Conservation (phyloP, 2,113 vertebrate species). For the Sinocyclocheilus grahami region DNA sequence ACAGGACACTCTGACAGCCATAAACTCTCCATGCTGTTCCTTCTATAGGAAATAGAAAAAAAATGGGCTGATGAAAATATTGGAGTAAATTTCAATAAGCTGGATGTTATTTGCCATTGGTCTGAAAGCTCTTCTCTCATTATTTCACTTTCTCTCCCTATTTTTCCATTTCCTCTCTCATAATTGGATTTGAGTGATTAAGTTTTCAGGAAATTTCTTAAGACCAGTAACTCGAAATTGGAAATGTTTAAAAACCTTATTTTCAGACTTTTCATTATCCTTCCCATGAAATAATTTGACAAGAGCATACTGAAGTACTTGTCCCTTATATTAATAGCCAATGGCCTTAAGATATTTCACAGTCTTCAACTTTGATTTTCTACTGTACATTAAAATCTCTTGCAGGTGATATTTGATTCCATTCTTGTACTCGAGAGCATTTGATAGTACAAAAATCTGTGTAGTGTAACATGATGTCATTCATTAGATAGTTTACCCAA, state of each 20-base stretch:
- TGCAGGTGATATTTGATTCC: background rate
- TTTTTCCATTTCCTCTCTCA: slow-evolving; percentile 3
- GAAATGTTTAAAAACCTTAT: background rate
- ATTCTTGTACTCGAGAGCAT: background rate
- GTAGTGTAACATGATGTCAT: background rate
- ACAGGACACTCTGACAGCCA: slow-evolving; percentile 5
- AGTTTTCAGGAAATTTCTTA: background rate
- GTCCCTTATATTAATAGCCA: background rate
- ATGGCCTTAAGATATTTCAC: background rate
- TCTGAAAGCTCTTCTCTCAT: background rate
- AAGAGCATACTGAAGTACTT: background rate
- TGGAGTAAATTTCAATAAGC: slow-evolving; percentile 8
- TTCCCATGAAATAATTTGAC: background rate
- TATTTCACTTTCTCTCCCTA: background rate
- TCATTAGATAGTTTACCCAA: no score
- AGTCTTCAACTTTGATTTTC: background rate
- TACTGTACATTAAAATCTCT: background rate
- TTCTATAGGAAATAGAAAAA: background rate
- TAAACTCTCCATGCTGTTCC: background rate
- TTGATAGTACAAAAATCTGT: background rate
- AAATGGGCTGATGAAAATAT: slow-evolving; percentile 5
- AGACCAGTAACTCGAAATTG: background rate
- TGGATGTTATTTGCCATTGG: background rate
- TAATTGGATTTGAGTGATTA: background rate
- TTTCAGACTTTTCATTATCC: background rate